Evolutionary conservation across 2,888 invertebrate species (phyloP).

Genomic region (Branchipolynoe longqiensis): DNA sequence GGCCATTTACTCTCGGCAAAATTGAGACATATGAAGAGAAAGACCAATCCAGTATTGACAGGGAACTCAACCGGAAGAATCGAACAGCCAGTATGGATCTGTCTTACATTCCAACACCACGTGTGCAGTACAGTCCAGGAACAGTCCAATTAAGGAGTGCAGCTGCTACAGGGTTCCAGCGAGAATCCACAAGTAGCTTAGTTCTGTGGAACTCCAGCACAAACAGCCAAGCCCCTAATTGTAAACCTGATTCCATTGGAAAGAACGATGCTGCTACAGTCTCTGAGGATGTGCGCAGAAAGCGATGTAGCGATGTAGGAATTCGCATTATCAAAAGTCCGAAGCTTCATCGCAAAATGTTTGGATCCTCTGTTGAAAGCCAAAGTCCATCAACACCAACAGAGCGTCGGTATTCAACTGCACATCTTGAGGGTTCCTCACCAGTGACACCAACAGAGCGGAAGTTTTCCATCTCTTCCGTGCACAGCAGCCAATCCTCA

Average conservation of each 20-base stretch:
- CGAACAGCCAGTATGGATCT: constrained; percentile 23
- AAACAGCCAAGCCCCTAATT: neutral
- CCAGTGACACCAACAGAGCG: neutral
- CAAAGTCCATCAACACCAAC: neutral
- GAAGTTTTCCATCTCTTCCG: constrained; percentile 4
- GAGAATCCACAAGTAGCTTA: neutral
- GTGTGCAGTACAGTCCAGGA: neutral
- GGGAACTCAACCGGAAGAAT: constrained; percentile 35
- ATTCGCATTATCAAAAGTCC: constrained; percentile 45
- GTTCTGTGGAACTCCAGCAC: neutral
- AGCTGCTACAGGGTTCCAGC: neutral
- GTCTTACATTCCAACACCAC: neutral
- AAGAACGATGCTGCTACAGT: too few relatives aligned
- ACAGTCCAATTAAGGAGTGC: neutral
- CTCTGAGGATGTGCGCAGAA: neutral
- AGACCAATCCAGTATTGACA: constrained; percentile 23
- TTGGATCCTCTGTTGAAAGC: neutral
- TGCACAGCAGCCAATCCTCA: neutral
- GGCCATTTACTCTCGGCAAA: neutral
- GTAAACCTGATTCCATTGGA: neutral
- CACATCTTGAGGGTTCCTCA: constrained; percentile 6
- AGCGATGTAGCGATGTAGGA: constrained; percentile 39
- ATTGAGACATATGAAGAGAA: constrained; percentile 27
- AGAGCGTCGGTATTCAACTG: neutral
- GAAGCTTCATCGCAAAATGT: neutral